A percentile compares a stretch with the other conserved stretches of the same genome.
phyloP scores from a whole-genome alignment of 2,113 vertebrate genomes.

The Nematolebias whitei region DNA sequence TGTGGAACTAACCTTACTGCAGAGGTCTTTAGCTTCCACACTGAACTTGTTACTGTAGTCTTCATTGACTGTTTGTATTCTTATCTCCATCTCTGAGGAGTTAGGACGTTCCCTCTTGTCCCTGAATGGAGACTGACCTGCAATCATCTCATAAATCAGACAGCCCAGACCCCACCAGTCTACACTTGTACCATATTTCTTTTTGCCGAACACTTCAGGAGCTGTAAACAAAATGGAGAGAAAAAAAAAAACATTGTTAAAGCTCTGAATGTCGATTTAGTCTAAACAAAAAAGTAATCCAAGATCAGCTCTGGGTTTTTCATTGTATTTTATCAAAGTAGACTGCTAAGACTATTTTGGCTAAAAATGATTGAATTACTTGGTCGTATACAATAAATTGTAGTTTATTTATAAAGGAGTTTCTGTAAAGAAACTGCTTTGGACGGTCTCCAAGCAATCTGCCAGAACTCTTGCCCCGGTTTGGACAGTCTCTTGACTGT shows the following conservation, averaged over 20 bases:
- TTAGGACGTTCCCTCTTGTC: conserved; percentile 72
- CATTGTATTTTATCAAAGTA: no score
- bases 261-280: neutral
- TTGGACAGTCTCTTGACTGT: no score
- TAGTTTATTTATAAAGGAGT: no score
- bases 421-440: no score
- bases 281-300: neutral
- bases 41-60: conserved; percentile 76
- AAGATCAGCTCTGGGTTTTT: no score
- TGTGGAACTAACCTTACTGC: conserved; percentile 72
- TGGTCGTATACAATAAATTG: no score
- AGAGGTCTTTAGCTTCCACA: conserved; percentile 69
- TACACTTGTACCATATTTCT: conserved; percentile 76
- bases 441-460: no score
- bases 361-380: no score
- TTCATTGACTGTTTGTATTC: conserved; percentile 71
- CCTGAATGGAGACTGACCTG: conserved; percentile 78
- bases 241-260: neutral
- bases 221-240: conserved; percentile 70
- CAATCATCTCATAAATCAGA: conserved; percentile 87
- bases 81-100: conserved; percentile 78
- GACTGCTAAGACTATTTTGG: no score
- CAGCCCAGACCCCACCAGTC: conserved; percentile 93
- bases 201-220: conserved; percentile 83
- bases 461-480: no score